Conservation (phyloP, 2,113 vertebrate genomes). For the Taxidea taxus region DNA sequence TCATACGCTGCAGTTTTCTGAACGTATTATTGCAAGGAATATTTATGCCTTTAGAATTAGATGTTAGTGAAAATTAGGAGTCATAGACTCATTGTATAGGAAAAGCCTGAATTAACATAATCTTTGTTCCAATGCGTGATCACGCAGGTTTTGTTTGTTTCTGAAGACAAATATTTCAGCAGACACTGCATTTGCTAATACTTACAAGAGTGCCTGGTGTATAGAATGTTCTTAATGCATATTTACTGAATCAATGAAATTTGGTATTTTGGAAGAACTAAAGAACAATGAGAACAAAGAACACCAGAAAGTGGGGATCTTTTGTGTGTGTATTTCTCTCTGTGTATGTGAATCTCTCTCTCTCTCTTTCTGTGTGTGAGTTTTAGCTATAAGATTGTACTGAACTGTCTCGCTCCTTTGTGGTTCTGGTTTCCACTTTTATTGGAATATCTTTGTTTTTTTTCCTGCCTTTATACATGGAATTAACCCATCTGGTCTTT, state of each 20-base stretch:
- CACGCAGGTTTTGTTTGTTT: neutral
- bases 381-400: neutral
- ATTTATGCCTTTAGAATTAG: neutral
- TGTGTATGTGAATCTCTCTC: neutral
- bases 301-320: neutral
- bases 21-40: neutral
- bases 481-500: neutral
- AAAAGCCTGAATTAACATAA: neutral
- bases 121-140: neutral
- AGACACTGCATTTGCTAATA: neutral
- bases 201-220: neutral
- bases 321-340: neutral
- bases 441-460: neutral
- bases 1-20: neutral
- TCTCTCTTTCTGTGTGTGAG: too few relatives aligned
- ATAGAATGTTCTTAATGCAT: neutral
- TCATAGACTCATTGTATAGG: neutral
- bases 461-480: neutral
- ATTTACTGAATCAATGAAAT: neutral
- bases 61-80: neutral
- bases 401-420: neutral
- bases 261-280: neutral
- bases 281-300: neutral
- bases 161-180: neutral
- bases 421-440: neutral